phyloP scores from a whole-genome alignment of 2,797 vertebrate species.

The Cercopithecus mitis region DNA sequence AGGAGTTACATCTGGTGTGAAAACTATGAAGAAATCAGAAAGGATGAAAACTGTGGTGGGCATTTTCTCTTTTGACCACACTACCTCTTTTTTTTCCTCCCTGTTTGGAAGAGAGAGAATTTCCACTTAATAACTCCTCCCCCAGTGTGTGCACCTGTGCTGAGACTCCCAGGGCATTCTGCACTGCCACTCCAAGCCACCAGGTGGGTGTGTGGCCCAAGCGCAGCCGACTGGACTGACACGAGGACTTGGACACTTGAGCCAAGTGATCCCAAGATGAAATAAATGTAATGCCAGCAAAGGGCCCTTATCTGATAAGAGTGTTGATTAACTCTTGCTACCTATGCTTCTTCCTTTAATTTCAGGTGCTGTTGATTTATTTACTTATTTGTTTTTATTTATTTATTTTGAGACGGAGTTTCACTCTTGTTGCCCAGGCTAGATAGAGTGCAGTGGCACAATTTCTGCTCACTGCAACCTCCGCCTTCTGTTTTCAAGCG shows the following conservation, averaged over 20 bases:
- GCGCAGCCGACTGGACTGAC: rapidly evolving
- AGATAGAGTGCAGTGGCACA: too few relatives aligned
- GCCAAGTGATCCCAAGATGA: neutral
- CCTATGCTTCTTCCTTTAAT: neutral
- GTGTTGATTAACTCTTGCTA: neutral
- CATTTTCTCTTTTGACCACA: neutral
- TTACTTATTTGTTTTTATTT: too few relatives aligned
- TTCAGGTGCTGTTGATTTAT: neutral
- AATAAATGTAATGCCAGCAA: neutral
- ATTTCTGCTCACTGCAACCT: too few relatives aligned
- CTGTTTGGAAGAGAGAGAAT: neutral
- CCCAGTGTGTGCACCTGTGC: neutral
- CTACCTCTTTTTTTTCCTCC: neutral
- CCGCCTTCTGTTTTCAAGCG: too few relatives aligned
- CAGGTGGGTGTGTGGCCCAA: rapidly evolving
- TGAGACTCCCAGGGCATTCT: too few relatives aligned
- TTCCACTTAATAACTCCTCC: neutral
- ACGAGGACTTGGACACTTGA: neutral
- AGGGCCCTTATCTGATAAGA: neutral
- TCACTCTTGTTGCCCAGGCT: too few relatives aligned
- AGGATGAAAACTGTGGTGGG: neutral
- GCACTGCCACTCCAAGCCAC: neutral
- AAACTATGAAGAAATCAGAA: neutral
- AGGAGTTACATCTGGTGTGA: neutral
- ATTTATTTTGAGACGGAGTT: too few relatives aligned